These are phyloP conservation scores for Limnodromus scolopaceus DNA, from an alignment of 2,797 vertebrate species.

Conservation along the genomic window DNA sequence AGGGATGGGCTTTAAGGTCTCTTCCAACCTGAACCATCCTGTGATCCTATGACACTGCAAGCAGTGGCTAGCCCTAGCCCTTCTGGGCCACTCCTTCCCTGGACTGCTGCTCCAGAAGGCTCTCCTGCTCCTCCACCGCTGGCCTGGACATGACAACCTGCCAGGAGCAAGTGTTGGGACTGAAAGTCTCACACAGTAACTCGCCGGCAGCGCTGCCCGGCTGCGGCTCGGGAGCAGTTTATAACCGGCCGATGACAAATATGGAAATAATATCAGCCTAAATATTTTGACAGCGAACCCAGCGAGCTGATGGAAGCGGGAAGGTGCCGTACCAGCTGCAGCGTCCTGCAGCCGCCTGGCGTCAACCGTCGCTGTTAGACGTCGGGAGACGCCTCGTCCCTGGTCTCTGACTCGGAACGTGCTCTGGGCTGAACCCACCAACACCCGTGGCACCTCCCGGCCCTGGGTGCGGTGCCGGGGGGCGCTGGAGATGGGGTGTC, in stretches of 20 bases:
- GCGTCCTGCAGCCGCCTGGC: rapidly evolving
- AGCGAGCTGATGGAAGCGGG: not conserved
- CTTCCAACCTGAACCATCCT: not conserved
- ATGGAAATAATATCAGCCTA: not conserved
- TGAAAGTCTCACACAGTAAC: not conserved
- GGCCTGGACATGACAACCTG: not conserved
- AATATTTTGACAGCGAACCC: not conserved
- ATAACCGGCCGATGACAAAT: not conserved
- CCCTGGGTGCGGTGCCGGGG: rapidly evolving
- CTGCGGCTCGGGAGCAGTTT: rapidly evolving
- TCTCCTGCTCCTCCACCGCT: not conserved
- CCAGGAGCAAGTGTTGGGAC: not conserved
- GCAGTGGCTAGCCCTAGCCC: rapidly evolving
- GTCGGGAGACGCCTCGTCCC: rapidly evolving
- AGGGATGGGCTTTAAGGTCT: not conserved
- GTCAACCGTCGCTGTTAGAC: not conserved
- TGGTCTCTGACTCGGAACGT: rapidly evolving
- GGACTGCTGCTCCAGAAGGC: not conserved
- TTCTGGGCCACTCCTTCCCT: too few species aligned
- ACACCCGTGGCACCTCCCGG: not conserved
- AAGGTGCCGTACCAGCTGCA: not conserved
- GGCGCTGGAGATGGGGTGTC: rapidly evolving
- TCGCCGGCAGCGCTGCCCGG: rapidly evolving
- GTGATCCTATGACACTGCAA: not conserved
- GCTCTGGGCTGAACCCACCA: not conserved